A percentile compares a stretch with the other conserved stretches of the same genome.
Conservation (phyloP, 2,888 invertebrate species). For the Eilema depressum region DNA sequence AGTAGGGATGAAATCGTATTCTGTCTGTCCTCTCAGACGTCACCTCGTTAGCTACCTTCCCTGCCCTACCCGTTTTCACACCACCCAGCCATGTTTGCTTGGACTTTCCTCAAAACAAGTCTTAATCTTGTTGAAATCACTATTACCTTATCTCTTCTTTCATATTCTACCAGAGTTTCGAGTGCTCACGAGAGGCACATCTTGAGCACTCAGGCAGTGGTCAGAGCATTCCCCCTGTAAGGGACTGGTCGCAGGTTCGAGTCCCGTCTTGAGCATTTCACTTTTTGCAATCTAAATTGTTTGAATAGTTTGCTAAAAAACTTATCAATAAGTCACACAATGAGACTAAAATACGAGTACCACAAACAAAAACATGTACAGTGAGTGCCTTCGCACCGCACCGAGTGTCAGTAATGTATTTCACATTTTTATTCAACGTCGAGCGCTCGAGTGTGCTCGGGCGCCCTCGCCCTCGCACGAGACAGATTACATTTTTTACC, state of each 20-base stretch:
- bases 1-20: background rate
- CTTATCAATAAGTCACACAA: background rate
- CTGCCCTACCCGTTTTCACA: background rate
- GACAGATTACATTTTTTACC: background rate
- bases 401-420: constrained; percentile 1
- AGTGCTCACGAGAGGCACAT: too few species aligned
- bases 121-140: background rate
- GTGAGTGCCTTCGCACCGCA: background rate
- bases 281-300: too few species aligned
- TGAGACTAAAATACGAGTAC: background rate
- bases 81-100: too few species aligned
- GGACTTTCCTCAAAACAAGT: too few species aligned
- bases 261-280: too few species aligned
- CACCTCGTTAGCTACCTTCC: background rate
- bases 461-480: background rate
- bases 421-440: background rate
- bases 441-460: background rate
- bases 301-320: background rate
- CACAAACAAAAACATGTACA: background rate
- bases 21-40: background rate
- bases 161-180: too few species aligned
- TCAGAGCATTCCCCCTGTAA: too few species aligned
- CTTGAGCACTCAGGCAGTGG: too few species aligned
- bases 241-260: too few species aligned
- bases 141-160: background rate